These are phyloP conservation scores for Hermaeophaga mercurialis DNA, from an alignment of 2,888 invertebrate genomes.

Conservation along the genomic window DNA sequence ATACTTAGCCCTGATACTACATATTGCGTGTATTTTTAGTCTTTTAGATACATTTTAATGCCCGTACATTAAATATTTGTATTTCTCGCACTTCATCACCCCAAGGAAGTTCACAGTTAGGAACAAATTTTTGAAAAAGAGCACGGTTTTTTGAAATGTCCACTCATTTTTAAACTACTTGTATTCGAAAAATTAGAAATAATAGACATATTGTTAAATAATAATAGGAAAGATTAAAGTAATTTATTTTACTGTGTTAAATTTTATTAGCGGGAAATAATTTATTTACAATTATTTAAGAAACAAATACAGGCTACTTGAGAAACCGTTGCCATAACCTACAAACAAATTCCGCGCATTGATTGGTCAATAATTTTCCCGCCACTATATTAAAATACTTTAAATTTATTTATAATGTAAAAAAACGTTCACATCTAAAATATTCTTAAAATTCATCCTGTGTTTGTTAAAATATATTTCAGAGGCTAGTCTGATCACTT, in stretches of 20 bases:
- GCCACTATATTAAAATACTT: too few relatives aligned
- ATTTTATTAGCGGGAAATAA: background rate
- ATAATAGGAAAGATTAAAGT: background rate
- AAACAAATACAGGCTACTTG: slow-evolving; percentile 8
- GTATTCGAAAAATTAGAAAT: background rate
- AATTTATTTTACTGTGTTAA: background rate
- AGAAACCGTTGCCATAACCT: slow-evolving; percentile 31
- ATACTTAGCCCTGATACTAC: too few relatives aligned
- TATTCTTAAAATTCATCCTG: too few relatives aligned
- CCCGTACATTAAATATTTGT: too few relatives aligned
- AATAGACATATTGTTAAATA: background rate
- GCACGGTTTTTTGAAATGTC: slow-evolving; percentile 4
- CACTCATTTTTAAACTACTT: background rate
- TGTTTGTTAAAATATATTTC: too few relatives aligned
- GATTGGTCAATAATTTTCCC: slow-evolving; percentile 48
- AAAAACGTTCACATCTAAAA: too few relatives aligned
- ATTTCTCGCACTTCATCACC: background rate
- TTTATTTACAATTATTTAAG: background rate
- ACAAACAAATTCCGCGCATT: slow-evolving; percentile 25
- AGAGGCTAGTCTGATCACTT: too few relatives aligned
- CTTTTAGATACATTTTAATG: too few relatives aligned
- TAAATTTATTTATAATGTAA: too few relatives aligned
- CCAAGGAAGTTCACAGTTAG: background rate
- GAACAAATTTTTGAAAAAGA: background rate
- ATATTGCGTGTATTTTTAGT: too few relatives aligned